Conservation (phyloP, 2,797 vertebrate species). For the Acrossocheilus fasciatus region DNA sequence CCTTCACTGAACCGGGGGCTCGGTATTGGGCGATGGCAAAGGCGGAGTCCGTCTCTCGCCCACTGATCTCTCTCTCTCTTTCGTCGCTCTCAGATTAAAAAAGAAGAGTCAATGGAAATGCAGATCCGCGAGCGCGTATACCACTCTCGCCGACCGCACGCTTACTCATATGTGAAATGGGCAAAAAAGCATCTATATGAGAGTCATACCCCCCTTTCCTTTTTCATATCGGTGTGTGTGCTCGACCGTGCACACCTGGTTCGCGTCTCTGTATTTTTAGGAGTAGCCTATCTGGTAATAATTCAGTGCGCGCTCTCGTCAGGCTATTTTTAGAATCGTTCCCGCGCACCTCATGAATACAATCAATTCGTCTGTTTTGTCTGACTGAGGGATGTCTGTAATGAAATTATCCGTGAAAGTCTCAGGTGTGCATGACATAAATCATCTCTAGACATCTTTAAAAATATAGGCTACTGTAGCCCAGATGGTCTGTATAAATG, state of each 20-base stretch:
- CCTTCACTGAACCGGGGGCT: slow-evolving; percentile 65
- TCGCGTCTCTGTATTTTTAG: slow-evolving; percentile 32
- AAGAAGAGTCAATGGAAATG: slow-evolving; percentile 69
- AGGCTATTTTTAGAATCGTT: slow-evolving; percentile 56
- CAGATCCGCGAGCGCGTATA: slow-evolving; percentile 56
- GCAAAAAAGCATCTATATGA: not conserved
- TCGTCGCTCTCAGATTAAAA: slow-evolving; percentile 53
- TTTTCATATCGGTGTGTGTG: slow-evolving; percentile 18
- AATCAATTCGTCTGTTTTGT: slow-evolving; percentile 49
- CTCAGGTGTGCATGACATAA: not conserved
- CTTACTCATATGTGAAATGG: slow-evolving; percentile 72
- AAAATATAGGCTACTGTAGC: not conserved
- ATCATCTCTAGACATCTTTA: not conserved
- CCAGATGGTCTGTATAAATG: not conserved
- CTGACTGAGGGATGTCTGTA: not conserved
- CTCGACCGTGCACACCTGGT: slow-evolving; percentile 32
- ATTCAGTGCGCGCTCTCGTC: slow-evolving; percentile 22
- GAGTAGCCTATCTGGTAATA: slow-evolving; percentile 21
- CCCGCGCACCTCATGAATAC: slow-evolving; percentile 32
- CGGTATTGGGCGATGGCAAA: slow-evolving; percentile 62
- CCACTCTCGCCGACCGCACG: slow-evolving; percentile 61
- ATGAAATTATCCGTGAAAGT: not conserved
- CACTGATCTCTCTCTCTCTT: slow-evolving; percentile 52
- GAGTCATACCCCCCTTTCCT: not conserved
- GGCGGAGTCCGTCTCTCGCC: slow-evolving; percentile 71